phyloP scores from a whole-genome alignment of 2,888 invertebrate species.

The Mesorhabditis sp. region DNA sequence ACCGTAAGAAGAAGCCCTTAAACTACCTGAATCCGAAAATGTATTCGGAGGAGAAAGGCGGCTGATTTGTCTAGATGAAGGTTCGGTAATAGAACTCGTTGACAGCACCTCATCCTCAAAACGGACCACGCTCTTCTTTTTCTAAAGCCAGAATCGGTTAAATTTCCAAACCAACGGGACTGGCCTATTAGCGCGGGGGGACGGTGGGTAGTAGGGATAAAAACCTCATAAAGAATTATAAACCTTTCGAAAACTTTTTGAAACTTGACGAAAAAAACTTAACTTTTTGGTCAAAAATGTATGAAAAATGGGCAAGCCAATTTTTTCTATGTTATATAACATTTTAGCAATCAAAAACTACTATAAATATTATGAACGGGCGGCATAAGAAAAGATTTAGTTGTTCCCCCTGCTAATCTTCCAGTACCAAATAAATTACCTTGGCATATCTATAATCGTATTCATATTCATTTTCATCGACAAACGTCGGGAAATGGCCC shows the following conservation, averaged over 20 bases:
- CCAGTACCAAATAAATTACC: not conserved
- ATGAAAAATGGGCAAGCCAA: not conserved
- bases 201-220: too few species aligned
- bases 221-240: too few species aligned
- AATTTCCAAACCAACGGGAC: too few species aligned
- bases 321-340: not conserved
- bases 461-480: slow-evolving; percentile 25
- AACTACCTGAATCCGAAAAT: too few species aligned
- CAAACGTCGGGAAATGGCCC: slow-evolving; percentile 49
- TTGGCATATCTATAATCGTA: not conserved
- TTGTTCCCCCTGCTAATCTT: not conserved
- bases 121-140: slow-evolving; percentile 3
- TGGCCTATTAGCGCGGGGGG: too few species aligned
- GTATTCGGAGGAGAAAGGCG: not conserved
- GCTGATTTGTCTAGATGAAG: not conserved
- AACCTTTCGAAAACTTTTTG: too few species aligned
- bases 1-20: too few species aligned
- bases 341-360: too few species aligned
- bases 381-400: not conserved
- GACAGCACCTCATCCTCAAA: slow-evolving; percentile 6
- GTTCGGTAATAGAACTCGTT: slow-evolving; percentile 5
- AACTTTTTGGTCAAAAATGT: too few species aligned
- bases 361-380: too few species aligned
- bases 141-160: not conserved
- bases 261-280: too few species aligned